Conservation (phyloP, 1,140 invertebrate genomes). For the Drosophila novamexicana region DNA sequence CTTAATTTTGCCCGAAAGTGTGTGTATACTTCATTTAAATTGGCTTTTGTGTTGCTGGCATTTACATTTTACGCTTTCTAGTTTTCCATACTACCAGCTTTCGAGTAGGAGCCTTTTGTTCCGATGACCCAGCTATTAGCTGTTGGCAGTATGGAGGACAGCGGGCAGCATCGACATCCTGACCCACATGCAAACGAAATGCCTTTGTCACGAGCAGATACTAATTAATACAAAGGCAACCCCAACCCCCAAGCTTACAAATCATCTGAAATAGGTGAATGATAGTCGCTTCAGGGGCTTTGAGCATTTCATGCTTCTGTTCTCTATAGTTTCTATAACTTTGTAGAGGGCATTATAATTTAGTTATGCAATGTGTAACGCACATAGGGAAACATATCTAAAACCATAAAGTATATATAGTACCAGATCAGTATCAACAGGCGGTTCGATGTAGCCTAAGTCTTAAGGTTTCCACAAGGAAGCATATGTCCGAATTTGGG, state of each 20-base stretch:
- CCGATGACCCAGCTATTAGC: conserved; percentile 15
- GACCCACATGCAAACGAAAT: not conserved
- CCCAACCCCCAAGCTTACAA: not conserved
- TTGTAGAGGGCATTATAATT: too few relatives aligned
- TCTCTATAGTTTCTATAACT: not conserved
- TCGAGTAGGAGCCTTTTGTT: not conserved
- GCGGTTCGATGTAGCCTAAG: too few relatives aligned
- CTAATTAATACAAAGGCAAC: conserved; percentile 14
- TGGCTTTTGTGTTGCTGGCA: conserved; percentile 23
- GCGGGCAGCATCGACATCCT: conserved; percentile 4
- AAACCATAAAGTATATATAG: too few relatives aligned
- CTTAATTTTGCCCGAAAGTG: conserved; percentile 7
- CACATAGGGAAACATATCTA: too few relatives aligned
- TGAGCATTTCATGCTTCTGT: not conserved
- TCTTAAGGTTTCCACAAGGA: too few relatives aligned
- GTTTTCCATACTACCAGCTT: conserved; percentile 7
- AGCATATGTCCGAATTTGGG: too few relatives aligned
- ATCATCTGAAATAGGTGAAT: conserved; percentile 7
- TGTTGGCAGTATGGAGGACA: conserved; percentile 9
- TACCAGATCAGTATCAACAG: too few relatives aligned
- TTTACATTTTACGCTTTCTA: conserved; percentile 61
- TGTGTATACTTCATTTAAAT: conserved; percentile 17
- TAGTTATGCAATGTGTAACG: not conserved
- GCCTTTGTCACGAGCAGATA: conserved; percentile 15
- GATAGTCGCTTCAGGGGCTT: conserved; percentile 8